Conservation (phyloP, 2,797 vertebrate genomes). For the Triplophysa bombifrons region DNA sequence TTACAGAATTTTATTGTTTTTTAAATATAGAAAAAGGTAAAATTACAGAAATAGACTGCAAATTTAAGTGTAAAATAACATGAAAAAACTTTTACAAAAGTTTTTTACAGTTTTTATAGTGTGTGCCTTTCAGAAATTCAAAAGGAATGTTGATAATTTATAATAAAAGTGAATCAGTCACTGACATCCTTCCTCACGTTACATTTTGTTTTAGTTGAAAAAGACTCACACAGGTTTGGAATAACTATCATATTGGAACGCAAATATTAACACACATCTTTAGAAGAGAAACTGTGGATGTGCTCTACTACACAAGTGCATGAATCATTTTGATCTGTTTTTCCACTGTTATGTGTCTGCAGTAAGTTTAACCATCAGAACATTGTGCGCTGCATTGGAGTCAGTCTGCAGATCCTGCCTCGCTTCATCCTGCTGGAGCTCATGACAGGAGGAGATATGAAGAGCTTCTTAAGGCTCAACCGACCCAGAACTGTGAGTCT, state of each 20-base stretch:
- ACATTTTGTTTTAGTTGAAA: background rate
- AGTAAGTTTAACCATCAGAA: conserved; percentile 94
- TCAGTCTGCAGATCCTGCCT: conserved; percentile 86
- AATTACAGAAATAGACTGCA: no score
- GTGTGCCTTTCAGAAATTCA: background rate
- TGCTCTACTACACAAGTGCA: background rate
- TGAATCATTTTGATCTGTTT: background rate
- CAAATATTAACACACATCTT: background rate
- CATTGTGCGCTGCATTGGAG: conserved; percentile 87
- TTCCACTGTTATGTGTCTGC: conserved; percentile 38
- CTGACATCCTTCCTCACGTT: background rate
- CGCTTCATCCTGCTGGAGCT: conserved; percentile 92
- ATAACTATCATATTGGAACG: background rate
- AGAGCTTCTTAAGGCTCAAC: conserved; percentile 90
- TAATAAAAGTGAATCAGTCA: background rate
- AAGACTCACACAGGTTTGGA: background rate
- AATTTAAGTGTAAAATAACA: no score
- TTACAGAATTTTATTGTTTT: no score
- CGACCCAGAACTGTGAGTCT: conserved; percentile 82
- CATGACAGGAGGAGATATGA: conserved; percentile 94
- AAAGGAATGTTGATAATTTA: background rate
- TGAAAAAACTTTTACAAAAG: no score
- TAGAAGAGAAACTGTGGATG: background rate
- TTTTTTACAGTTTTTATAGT: no score
- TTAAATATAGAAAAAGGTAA: no score